These are phyloP conservation scores for Porites evermanni DNA, from an alignment of 92 coral and sea anemone genomes.

Conservation along the genomic window DNA sequence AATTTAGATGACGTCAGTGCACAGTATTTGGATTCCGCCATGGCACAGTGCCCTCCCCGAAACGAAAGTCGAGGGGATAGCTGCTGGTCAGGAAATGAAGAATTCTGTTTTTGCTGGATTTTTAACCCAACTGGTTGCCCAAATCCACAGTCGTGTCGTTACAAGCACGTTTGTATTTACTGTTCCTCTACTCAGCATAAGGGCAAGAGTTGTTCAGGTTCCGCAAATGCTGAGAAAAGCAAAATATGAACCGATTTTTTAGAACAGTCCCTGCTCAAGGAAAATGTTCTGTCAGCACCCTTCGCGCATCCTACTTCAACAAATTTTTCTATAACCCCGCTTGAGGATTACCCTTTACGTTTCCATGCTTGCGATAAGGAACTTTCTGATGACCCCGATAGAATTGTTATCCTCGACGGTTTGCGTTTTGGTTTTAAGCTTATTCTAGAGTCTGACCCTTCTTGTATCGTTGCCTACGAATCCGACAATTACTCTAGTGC, in stretches of 20 bases:
- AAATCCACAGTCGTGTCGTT: no score
- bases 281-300: no score
- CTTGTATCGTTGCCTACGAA: constrained; percentile 16
- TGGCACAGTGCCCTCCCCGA: neutral
- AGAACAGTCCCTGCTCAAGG: no score
- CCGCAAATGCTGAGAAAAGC: no score
- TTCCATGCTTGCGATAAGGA: constrained; percentile 26
- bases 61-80: neutral
- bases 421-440: constrained; percentile 10
- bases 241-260: no score
- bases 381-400: constrained; percentile 6
- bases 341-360: constrained; percentile 12
- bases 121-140: no score
- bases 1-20: neutral
- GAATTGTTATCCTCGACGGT: constrained; percentile 7
- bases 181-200: no score
- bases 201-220: no score
- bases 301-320: no score
- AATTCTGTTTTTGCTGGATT: neutral
- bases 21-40: no score
- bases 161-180: no score
- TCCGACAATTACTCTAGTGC: constrained; percentile 21
- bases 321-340: constrained; percentile 5
- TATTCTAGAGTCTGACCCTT: constrained; percentile 9
- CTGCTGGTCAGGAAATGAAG: neutral